Conservation (phyloP, 2,888 invertebrate genomes). For the Didymodactylos carnosus region DNA sequence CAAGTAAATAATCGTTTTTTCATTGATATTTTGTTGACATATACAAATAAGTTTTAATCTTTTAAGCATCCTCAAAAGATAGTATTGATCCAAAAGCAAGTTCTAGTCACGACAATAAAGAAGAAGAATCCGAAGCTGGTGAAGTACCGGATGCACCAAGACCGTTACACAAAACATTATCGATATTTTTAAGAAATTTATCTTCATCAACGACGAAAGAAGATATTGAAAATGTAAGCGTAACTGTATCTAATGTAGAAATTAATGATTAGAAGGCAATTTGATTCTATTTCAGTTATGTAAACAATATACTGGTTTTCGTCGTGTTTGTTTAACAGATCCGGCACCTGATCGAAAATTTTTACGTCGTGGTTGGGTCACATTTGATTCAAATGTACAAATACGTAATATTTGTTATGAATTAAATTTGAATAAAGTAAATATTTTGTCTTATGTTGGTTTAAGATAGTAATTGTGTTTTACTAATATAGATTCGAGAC, state of each 20-base stretch:
- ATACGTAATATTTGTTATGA: conserved; percentile 99
- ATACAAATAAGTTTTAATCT: no score
- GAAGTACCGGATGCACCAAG: conserved; percentile 18
- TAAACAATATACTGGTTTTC: conserved; percentile 70
- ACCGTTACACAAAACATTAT: conserved; percentile 74
- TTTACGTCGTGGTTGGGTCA: conserved; percentile 92
- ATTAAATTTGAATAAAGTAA: conserved; percentile 70
- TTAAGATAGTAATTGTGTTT: neutral
- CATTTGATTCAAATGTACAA: conserved; percentile 81
- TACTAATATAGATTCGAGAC: conserved; percentile 49
- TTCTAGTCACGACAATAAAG: no score
- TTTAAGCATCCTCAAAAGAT: conserved; percentile 1
- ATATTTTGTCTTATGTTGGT: conserved; percentile 17
- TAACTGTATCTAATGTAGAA: no score
- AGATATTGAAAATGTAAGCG: conserved; percentile 79
- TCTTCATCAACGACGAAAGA: conserved; percentile 85
- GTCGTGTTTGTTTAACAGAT: conserved; percentile 84
- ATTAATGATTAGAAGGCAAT: neutral
- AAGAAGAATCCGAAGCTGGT: conserved; percentile 18
- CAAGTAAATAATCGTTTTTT: neutral
- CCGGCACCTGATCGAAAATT: conserved; percentile 84
- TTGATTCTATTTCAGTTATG: conserved; percentile 47
- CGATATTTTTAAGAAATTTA: conserved; percentile 82
- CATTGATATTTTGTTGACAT: no score
- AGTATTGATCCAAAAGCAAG: conserved; percentile 16